Evolutionary conservation across 2,113 vertebrate species (phyloP).

Genomic region (Nyctereutes procyonoides): DNA sequence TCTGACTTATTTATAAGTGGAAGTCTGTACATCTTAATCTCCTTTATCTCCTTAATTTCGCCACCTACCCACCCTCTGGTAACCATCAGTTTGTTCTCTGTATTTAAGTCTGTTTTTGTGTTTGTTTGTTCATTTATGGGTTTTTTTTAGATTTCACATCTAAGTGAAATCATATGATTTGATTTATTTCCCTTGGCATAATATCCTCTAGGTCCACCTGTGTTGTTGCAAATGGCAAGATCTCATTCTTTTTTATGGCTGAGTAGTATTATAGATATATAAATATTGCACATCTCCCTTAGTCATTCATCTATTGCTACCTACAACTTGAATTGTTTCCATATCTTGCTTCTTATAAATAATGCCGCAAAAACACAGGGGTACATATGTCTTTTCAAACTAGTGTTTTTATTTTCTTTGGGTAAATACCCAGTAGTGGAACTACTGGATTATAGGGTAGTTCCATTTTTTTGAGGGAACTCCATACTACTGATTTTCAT

Average conservation of each 20-base stretch:
- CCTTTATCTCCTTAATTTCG: background rate
- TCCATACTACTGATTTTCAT: background rate
- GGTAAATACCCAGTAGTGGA: background rate
- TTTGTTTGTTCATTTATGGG: background rate
- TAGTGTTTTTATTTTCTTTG: background rate
- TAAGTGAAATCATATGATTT: background rate
- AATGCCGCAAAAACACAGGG: background rate
- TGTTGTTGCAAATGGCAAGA: background rate
- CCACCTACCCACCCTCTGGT: background rate
- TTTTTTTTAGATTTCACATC: background rate
- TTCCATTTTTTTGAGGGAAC: background rate
- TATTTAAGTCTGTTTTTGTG: background rate
- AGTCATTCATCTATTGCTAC: background rate
- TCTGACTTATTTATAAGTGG: background rate
- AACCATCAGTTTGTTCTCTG: background rate
- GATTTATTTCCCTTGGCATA: background rate
- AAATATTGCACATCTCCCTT: background rate
- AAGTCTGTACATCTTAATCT: background rate
- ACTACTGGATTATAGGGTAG: background rate
- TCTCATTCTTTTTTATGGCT: background rate
- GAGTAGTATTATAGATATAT: background rate
- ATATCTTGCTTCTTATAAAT: background rate
- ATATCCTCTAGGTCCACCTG: background rate
- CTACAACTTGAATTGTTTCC: background rate
- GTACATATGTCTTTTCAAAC: background rate